Evolutionary conservation across 1,140 invertebrate species (phyloP), one percentile per base, ranked within the genome.

Genomic region (Drosophila funebris): DNA sequence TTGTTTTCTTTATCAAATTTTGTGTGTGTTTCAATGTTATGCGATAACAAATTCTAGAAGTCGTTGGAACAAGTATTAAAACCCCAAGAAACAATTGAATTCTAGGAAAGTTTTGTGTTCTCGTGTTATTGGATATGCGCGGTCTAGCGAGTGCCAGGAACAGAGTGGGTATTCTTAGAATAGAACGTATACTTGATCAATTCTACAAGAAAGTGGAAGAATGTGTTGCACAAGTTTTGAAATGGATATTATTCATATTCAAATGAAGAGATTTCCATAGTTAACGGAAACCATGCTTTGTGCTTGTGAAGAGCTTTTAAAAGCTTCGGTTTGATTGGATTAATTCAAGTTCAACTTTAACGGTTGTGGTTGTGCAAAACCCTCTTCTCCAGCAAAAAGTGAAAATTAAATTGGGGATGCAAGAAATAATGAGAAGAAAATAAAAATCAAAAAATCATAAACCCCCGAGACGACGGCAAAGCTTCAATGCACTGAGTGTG

Each of bases 351-450:
- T 54, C 18, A 37, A 72, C 53, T 52, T 67, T 11, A 68, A 24
- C 31, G 16, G 9, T 31, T 33, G 11, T n/a, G 16, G 9, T 31
- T 33, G 11, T n/a, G n/a, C 11, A 36, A 36, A 22, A 16, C 9
- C 37, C 33, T 31, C 2, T n/a, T 1, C 13, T 18, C n/a, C 46
- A 43, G 39, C 37, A 24, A 64, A 44, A 72, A 31, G 61, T 63
- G 52, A 82, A 44, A 78, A 83, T 67, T 71, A 56, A 74, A 82
- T 70, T 74, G 70, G 66, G 52, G 54, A 43, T 37, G 39, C 33
- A 37, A 62, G 31, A 31, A 31, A n/a, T 11, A 36, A 52, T n/a
- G n/a, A n/a, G n/a, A 60, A 54, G 8, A 37, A 24, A 73, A 39
- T 29, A 18, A 33, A 33, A 63, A 62, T 70, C 61, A 66, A 36